These are phyloP conservation scores for Sardinella longiceps DNA, from an alignment of 2,797 vertebrate species.

Conservation along the genomic window DNA sequence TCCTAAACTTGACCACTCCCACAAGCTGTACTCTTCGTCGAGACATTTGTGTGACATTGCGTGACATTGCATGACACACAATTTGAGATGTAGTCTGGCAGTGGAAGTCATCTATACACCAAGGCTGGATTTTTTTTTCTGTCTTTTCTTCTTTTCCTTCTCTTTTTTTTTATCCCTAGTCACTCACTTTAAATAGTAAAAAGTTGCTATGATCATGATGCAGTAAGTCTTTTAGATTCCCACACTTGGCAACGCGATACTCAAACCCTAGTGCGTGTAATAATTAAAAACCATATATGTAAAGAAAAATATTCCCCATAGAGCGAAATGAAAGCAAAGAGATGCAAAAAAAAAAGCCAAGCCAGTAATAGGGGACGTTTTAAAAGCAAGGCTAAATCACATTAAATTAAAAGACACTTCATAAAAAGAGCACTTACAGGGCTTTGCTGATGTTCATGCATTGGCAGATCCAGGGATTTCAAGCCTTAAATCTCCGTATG, in stretches of 20 bases:
- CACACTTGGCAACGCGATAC: not conserved
- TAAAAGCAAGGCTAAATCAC: not conserved
- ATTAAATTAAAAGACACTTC: constrained; percentile 15
- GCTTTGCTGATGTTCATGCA: not conserved
- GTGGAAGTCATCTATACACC: not conserved
- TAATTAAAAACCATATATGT: not conserved
- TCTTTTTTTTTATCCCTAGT: too few species aligned
- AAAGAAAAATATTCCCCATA: not conserved
- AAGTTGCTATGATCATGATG: not conserved
- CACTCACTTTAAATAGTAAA: not conserved
- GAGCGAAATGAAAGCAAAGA: not conserved
- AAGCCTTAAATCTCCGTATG: not conserved
- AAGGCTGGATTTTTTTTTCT: not conserved
- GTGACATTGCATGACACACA: not conserved
- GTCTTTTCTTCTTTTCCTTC: too few species aligned
- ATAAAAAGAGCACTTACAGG: not conserved
- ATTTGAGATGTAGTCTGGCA: not conserved
- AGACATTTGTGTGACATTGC: not conserved
- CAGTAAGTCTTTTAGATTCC: not conserved
- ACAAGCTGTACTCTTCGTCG: not conserved
- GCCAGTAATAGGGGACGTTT: not conserved
- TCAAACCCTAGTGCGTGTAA: not conserved
- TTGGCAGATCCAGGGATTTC: constrained; percentile 8
- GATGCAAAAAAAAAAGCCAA: not conserved
- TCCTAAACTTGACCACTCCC: not conserved